Percentiles rank a stretch among this genome's conserved stretches.
phyloP scores from a whole-genome alignment of 2,797 vertebrate genomes.

The Picus viridis region DNA sequence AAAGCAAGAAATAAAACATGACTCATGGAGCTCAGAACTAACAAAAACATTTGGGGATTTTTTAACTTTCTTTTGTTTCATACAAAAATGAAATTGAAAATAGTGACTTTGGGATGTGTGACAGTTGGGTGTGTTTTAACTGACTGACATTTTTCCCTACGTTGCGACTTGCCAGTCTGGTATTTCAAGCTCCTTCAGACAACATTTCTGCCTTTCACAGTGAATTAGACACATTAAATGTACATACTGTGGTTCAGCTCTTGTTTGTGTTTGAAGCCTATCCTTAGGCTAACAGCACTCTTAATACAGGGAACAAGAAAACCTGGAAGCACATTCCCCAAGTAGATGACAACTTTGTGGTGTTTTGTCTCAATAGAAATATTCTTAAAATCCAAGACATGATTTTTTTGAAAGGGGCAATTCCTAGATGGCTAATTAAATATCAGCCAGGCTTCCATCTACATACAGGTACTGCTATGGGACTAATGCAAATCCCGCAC shows the following conservation, averaged over 20 bases:
- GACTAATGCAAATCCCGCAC: background rate
- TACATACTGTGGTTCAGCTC: background rate
- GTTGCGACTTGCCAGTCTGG: conserved; percentile 8
- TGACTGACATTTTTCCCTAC: background rate
- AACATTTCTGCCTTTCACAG: conserved; percentile 12
- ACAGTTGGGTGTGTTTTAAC: background rate
- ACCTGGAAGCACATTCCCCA: background rate
- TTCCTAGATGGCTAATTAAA: background rate
- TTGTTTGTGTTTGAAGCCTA: conserved; percentile 25
- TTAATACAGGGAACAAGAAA: background rate
- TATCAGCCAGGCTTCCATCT: background rate
- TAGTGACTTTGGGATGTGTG: background rate
- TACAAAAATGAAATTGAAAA: background rate
- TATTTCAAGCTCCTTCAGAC: conserved; percentile 55
- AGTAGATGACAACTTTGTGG: background rate
- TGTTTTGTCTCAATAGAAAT: conserved; percentile 3
- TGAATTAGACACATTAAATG: conserved; percentile 24
- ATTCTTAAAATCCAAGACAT: conserved; percentile 6
- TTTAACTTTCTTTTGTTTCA: background rate
- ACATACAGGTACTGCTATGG: background rate
- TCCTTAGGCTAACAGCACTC: conserved; percentile 12
- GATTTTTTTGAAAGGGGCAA: background rate
- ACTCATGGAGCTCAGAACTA: background rate
- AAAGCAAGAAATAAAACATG: background rate
- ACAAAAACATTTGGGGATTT: background rate